A percentile compares a stretch with the other conserved stretches of the same genome.
Conservation (phyloP, 2,888 invertebrate genomes). For the Cinara cedri region DNA sequence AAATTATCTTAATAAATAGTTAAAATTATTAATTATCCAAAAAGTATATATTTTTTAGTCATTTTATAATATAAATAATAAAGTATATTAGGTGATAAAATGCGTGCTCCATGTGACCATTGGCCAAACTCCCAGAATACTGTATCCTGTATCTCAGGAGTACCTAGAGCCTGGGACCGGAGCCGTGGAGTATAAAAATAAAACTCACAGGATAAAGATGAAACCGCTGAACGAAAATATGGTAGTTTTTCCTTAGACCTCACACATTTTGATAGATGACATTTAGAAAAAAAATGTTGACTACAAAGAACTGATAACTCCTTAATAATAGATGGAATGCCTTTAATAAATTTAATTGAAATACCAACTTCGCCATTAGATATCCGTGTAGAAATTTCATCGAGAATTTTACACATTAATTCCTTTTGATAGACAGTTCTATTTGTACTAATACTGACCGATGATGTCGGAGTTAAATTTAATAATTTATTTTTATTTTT, state of each 20-base stretch:
- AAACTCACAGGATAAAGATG: slow-evolving; percentile 6
- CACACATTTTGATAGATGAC: neutral
- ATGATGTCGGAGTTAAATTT: neutral
- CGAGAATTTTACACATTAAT: neutral
- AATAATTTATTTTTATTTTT: neutral
- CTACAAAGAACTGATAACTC: neutral
- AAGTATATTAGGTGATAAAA: too few species aligned
- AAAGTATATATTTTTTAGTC: too few species aligned
- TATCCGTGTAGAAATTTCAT: neutral
- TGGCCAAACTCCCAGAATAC: too few species aligned
- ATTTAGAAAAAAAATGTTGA: neutral
- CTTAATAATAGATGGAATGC: neutral
- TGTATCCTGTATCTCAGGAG: too few species aligned
- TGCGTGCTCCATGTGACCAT: too few species aligned
- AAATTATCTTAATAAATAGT: too few species aligned
- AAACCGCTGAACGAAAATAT: neutral
- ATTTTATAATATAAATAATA: too few species aligned
- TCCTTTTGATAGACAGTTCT: slow-evolving; percentile 6
- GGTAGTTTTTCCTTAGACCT: slow-evolving; percentile 2
- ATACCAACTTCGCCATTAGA: neutral
- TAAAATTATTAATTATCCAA: too few species aligned
- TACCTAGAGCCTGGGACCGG: too few species aligned
- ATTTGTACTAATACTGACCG: neutral
- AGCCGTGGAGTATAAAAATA: too few species aligned
- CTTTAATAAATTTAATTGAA: slow-evolving; percentile 22